Conservation (phyloP, 2,888 invertebrate species). For the Oscheius sp. region DNA sequence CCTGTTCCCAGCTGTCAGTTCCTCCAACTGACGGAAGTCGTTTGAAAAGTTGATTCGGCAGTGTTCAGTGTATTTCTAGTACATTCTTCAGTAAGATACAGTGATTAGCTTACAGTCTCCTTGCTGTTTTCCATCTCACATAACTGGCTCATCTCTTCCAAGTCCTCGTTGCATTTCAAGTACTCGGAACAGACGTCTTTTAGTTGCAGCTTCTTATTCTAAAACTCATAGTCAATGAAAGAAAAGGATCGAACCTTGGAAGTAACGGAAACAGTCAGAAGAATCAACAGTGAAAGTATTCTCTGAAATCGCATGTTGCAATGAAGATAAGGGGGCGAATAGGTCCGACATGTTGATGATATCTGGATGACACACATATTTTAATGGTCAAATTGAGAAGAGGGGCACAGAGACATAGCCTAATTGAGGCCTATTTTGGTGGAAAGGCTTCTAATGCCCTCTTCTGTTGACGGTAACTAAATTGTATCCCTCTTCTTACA, state of each 20-base stretch:
- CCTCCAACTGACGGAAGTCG: not conserved
- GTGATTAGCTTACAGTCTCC: not conserved
- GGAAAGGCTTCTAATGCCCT: too few relatives aligned
- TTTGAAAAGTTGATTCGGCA: not conserved
- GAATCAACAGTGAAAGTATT: not conserved
- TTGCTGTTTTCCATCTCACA: slow-evolving; percentile 5
- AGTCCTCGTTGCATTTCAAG: not conserved
- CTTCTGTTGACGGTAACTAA: too few relatives aligned
- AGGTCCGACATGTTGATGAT: not conserved
- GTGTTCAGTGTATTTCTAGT: slow-evolving; percentile 9
- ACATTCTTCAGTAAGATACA: not conserved
- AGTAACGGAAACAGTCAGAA: not conserved
- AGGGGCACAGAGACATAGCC: too few relatives aligned
- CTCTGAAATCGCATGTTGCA: slow-evolving; percentile 18
- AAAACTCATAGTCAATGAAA: not conserved
- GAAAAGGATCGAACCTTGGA: not conserved
- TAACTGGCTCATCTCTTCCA: not conserved
- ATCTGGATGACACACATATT: slow-evolving; percentile 12
- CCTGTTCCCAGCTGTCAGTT: slow-evolving; percentile 6
- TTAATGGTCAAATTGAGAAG: too few relatives aligned
- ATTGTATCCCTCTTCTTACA: too few relatives aligned
- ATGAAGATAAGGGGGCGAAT: slow-evolving; percentile 20
- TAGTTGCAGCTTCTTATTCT: slow-evolving; percentile 10
- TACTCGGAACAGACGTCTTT: slow-evolving; percentile 6
- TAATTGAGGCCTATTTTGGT: too few relatives aligned